Conservation (phyloP, 2,888 invertebrate genomes). For the Conomelus anceps region DNA sequence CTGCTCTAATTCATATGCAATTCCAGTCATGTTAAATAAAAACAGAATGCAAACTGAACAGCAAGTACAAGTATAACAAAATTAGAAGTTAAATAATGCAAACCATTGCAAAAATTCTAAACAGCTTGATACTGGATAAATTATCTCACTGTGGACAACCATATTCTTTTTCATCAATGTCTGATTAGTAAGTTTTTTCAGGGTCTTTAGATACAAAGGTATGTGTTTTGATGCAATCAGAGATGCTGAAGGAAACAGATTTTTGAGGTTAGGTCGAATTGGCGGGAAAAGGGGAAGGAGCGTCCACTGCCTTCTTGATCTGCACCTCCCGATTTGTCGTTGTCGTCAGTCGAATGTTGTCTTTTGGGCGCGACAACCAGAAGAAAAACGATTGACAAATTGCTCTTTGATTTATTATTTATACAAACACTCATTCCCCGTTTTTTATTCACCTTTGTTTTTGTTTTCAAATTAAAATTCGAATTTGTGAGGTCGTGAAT, state of each 20-base stretch:
- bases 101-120: not conserved
- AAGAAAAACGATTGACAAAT: not conserved
- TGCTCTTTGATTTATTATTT: not conserved
- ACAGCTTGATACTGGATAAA: not conserved
- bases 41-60: not conserved
- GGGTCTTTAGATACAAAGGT: not conserved
- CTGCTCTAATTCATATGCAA: not conserved
- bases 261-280: not conserved
- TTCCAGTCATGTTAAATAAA: not conserved
- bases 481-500: not conserved
- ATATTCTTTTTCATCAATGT: not conserved
- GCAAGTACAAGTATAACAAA: not conserved
- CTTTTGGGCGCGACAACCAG: not conserved
- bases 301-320: not conserved
- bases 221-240: not conserved
- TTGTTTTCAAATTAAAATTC: not conserved
- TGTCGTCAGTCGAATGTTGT: not conserved
- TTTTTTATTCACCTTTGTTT: not conserved
- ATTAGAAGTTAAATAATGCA: not conserved
- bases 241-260: not conserved
- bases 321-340: not conserved
- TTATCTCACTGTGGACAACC: not conserved
- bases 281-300: not conserved
- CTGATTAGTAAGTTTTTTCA: no score
- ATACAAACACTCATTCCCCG: not conserved